Percentiles rank a stretch among this genome's conserved stretches.
These are phyloP conservation scores for Eupithecia subfuscata DNA, from an alignment of 2,888 invertebrate genomes.

Conservation along the genomic window DNA sequence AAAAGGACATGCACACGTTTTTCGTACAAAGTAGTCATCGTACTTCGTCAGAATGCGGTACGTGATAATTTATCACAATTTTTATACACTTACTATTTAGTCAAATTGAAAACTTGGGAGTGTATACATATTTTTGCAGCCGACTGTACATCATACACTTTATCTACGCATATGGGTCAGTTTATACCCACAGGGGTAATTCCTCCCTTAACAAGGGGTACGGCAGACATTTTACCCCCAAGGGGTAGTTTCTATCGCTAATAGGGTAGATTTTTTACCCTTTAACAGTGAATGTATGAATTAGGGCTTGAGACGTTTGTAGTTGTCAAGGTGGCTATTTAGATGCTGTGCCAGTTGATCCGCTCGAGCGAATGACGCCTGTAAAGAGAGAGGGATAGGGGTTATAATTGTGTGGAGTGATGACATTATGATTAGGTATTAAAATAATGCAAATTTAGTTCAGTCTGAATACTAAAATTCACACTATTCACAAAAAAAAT, in stretches of 20 bases:
- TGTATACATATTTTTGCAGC: too few species aligned
- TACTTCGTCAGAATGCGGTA: too few species aligned
- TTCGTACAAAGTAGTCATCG: too few species aligned
- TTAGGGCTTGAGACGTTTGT: slow-evolving; percentile 76
- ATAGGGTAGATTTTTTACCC: not conserved
- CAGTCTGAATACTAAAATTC: too few species aligned
- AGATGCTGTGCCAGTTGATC: slow-evolving; percentile 78
- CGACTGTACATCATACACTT: too few species aligned
- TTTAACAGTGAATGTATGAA: slow-evolving; percentile 8
- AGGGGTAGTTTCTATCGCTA: slow-evolving; percentile 6
- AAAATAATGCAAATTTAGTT: too few species aligned
- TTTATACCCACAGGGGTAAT: not conserved
- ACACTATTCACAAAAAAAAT: too few species aligned
- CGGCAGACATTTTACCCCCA: not conserved
- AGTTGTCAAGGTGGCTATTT: slow-evolving; percentile 81
- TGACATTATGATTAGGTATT: too few species aligned
- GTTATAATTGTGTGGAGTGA: slow-evolving; percentile 4
- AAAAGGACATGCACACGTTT: too few species aligned
- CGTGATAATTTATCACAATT: too few species aligned
- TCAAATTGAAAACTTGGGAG: too few species aligned
- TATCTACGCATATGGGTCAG: not conserved
- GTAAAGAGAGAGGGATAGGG: slow-evolving; percentile 36
- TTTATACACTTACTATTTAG: too few species aligned
- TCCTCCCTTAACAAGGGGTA: not conserved
- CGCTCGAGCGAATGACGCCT: slow-evolving; percentile 78